Evolutionary conservation across 2,888 invertebrate genomes (phyloP).

Genomic region (Drosophila kuntzei): DNA sequence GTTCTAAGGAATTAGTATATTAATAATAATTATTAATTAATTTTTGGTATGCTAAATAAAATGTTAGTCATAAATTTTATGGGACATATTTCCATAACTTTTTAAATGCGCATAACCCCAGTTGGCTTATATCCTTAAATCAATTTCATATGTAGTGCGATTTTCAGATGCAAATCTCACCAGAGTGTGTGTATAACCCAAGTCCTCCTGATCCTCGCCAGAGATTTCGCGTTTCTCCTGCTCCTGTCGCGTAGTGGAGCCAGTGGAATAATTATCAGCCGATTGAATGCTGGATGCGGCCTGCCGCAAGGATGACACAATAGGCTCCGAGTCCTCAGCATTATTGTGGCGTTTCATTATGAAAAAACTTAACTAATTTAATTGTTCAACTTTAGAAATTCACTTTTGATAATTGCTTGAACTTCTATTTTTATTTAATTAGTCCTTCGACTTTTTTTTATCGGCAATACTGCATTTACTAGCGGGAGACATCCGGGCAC

Average conservation of each 20-base stretch:
- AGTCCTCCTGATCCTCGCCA: constrained; percentile 52
- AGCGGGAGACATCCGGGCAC: constrained; percentile 40
- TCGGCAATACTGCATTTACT: constrained; percentile 1
- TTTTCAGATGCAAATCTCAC: constrained; percentile 23
- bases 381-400: background rate
- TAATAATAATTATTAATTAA: background rate
- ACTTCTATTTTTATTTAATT: background rate
- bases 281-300: constrained; percentile 25
- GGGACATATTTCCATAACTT: background rate
- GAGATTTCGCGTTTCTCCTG: constrained; percentile 39
- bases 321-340: constrained; percentile 34
- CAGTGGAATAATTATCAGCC: constrained; percentile 32
- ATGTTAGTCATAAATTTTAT: background rate
- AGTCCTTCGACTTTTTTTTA: constrained; percentile 22
- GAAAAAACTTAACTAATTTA: background rate
- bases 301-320: constrained; percentile 23
- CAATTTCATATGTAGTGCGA: background rate
- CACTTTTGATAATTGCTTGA: background rate
- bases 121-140: background rate
- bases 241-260: constrained; percentile 26
- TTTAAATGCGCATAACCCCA: too few relatives aligned
- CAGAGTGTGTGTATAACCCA: constrained; percentile 53
- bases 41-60: background rate
- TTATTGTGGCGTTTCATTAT: constrained; percentile 27
- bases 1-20: background rate